Base-by-base conservation (phyloP, 2,797 vertebrate genomes). In the Peromyscus aztecus region DNA sequence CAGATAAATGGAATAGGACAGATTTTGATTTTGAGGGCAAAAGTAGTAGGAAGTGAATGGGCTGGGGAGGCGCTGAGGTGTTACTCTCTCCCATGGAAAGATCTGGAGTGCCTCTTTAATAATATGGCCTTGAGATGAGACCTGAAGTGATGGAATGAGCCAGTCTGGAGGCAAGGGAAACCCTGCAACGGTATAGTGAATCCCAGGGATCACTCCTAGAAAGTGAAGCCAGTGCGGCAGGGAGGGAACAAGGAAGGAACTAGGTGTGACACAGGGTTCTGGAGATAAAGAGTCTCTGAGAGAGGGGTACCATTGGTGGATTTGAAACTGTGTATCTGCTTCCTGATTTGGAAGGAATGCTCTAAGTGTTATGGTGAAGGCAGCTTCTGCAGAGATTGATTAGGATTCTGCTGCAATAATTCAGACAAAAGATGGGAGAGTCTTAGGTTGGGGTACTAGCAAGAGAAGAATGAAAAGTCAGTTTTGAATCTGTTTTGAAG, bases 401-500 rank as follows among this genome's bases (percentile, higher is more conserved):
- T 31, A 37, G 12, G 49, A 76, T 0, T 95, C 57, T 13, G 3
- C 27, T 89, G 49, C 13, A 83, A 12, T 37, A 95, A 83, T 83
- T 83, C 71, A 89, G 77, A 16, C 69, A 83, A 77, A 52, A 46
- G 24, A 61, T 69, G 52, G 29, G 94, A 14, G 57, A 19, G 4
- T 87, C 80, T 96, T 89, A 11, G 76, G 73, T 77, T 91, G 76
- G 19, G 49, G 4, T 55, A 34, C 14, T 65, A 43, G 14, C 49
- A 61, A 69, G 49, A 7, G 78, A 73, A 85, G 7, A 46, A 37
- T 76, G 52, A 71, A 16, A 71, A 71, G 34, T 34, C 61, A 34
- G 78, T 59, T 46, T 89, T 78, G 10, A 95, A 71, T 89, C 40
- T 89, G 5, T 84, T 84, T 84, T 63, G 43, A 93, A 63, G 69